A percentile compares a stretch with the other conserved stretches of the same genome.
These are phyloP conservation scores for Pristionchus fissidentatus DNA, from an alignment of 2,888 invertebrate species.

Conservation along the genomic window DNA sequence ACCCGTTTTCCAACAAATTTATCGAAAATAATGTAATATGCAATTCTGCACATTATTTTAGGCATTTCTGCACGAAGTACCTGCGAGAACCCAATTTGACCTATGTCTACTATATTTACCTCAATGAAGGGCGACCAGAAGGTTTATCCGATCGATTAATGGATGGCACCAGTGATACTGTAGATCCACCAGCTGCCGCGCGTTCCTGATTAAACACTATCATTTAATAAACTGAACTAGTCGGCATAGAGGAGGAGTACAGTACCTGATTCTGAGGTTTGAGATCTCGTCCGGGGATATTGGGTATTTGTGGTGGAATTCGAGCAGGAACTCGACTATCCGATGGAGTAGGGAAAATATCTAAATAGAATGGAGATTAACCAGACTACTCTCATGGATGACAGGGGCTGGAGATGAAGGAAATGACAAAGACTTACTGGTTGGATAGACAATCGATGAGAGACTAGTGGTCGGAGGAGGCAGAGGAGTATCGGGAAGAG, in stretches of 20 bases:
- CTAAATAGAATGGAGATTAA: not conserved
- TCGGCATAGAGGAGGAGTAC: not conserved
- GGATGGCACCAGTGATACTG: not conserved
- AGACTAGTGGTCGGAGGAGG: not conserved
- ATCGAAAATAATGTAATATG: no score
- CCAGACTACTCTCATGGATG: not conserved
- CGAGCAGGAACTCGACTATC: not conserved
- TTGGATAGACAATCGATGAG: not conserved
- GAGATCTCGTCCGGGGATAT: constrained; percentile 17
- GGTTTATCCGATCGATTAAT: constrained; percentile 45
- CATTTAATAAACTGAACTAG: not conserved
- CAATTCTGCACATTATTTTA: no score
- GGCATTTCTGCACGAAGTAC: no score
- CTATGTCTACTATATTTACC: not conserved
- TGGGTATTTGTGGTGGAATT: not conserved
- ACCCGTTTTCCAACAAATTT: no score
- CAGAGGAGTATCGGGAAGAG: constrained; percentile 15
- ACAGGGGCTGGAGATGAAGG: not conserved
- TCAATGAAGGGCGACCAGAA: not conserved
- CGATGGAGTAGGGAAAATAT: not conserved
- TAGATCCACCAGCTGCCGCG: not conserved
- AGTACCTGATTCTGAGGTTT: constrained; percentile 20
- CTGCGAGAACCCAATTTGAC: no score
- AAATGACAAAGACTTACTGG: not conserved
- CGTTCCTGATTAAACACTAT: not conserved